A percentile compares a stretch with the other conserved stretches of the same genome.
Evolutionary conservation across 2,113 vertebrate species (phyloP).

Genomic region (Pangasianodon hypophthalmus): DNA sequence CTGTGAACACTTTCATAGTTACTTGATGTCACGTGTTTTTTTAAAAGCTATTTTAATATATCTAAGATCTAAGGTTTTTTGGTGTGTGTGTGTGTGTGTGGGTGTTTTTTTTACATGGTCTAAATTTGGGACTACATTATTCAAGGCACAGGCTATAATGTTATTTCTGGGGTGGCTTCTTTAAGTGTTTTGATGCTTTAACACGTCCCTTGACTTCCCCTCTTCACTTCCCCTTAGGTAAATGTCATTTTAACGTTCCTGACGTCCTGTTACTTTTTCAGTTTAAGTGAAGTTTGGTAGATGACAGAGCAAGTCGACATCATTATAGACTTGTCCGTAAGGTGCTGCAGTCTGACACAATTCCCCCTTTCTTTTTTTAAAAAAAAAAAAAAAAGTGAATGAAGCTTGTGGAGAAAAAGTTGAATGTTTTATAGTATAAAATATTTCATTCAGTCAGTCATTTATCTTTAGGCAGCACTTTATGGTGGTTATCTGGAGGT

Average conservation of each 20-base stretch:
- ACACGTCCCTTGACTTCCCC: neutral
- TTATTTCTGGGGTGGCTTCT: neutral
- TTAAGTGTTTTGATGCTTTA: neutral
- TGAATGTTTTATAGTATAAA: neutral
- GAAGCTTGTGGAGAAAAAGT: neutral
- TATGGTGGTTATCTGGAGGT: neutral
- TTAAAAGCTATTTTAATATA: neutral
- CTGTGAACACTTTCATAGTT: neutral
- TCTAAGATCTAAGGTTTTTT: neutral
- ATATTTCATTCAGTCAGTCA: neutral
- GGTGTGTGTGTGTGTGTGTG: no score
- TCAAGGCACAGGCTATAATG: no score
- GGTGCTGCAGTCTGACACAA: neutral
- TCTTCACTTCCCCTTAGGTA: slow-evolving; percentile 1
- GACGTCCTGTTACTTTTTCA: neutral
- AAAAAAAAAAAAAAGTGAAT: neutral
- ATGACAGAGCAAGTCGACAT: neutral
- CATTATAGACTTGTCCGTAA: neutral
- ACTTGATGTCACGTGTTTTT: neutral
- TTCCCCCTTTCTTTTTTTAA: neutral
- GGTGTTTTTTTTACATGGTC: neutral
- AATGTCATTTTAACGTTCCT: neutral
- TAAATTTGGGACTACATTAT: neutral
- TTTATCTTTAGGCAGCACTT: neutral
- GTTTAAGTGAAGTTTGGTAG: neutral